A percentile compares a stretch with the other conserved stretches of the same genome.
These are phyloP conservation scores for Odontothrips loti DNA, from an alignment of 2,888 invertebrate species.

Conservation along the genomic window DNA sequence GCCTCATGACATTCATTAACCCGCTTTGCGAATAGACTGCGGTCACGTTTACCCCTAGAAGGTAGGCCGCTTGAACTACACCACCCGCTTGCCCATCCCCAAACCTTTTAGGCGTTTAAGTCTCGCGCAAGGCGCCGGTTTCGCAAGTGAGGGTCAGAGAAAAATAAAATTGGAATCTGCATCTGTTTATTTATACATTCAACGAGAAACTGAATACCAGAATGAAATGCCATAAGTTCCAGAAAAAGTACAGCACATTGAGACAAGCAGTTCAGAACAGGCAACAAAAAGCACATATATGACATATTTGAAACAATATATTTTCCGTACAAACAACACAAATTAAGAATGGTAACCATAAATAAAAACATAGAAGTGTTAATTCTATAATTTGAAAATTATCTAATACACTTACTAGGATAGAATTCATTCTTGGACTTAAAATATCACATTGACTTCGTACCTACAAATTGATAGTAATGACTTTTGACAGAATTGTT, in stretches of 20 bases:
- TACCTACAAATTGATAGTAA: not conserved
- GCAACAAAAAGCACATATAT: not conserved
- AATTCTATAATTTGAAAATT: conserved; percentile 5
- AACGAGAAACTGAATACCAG: not conserved
- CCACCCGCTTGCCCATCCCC: not conserved
- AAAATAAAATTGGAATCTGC: not conserved
- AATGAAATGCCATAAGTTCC: too few relatives aligned
- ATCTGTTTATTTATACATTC: not conserved
- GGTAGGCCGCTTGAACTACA: too few relatives aligned
- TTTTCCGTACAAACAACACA: not conserved
- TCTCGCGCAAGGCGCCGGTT: too few relatives aligned
- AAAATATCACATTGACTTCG: conserved; percentile 19
- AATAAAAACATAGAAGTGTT: not conserved
- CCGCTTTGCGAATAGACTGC: too few relatives aligned
- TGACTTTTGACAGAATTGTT: not conserved
- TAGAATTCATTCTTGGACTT: not conserved
- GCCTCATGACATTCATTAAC: too few relatives aligned
- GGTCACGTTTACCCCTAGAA: too few relatives aligned
- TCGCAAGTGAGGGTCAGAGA: not conserved
- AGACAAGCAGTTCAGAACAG: not conserved
- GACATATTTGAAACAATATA: not conserved
- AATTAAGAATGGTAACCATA: conserved; percentile 5
- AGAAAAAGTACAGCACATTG: not conserved
- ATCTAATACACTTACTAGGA: not conserved
- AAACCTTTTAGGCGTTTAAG: not conserved